Percentiles rank a stretch among this genome's conserved stretches.
These are phyloP conservation scores for Eucera pruinosa DNA, from an alignment of 2,888 invertebrate species.

Conservation along the genomic window DNA sequence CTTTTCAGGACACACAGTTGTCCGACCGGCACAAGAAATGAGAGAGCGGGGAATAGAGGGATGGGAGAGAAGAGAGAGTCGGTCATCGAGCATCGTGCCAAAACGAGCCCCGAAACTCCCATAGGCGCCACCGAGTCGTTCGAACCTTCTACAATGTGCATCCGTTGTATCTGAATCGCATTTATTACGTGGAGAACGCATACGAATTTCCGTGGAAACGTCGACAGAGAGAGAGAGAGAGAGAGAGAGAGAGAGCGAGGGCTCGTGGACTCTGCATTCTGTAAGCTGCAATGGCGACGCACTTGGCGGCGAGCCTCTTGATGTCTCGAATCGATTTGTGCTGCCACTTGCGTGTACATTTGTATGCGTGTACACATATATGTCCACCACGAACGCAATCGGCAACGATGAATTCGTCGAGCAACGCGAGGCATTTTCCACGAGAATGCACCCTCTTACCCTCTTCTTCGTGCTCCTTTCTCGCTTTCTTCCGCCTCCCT, in stretches of 20 bases:
- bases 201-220: constrained; percentile 6
- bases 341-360: background rate
- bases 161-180: constrained; percentile 54
- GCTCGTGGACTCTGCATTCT: constrained; percentile 13
- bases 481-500: constrained; percentile 3
- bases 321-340: constrained; percentile 49
- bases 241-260: too few species aligned
- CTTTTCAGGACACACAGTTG: constrained; percentile 45
- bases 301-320: constrained; percentile 42
- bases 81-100: constrained; percentile 61
- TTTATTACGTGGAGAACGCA: constrained; percentile 41
- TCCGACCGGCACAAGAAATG: constrained; percentile 45
- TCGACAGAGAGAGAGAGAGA: too few species aligned
- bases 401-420: constrained; percentile 56
- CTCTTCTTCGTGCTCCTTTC: constrained; percentile 7
- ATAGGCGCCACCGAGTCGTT: constrained; percentile 54
- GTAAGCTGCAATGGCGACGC: constrained; percentile 37
- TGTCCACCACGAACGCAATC: constrained; percentile 26
- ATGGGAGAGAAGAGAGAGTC: constrained; percentile 23
- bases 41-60: background rate
- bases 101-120: constrained; percentile 42
- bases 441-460: constrained; percentile 45
- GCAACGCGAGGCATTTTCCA: constrained; percentile 55
- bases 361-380: background rate
- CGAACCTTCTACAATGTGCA: constrained; percentile 24